Base-by-base conservation (phyloP, 2,113 vertebrate species). In the Ceyx melanurus region DNA sequence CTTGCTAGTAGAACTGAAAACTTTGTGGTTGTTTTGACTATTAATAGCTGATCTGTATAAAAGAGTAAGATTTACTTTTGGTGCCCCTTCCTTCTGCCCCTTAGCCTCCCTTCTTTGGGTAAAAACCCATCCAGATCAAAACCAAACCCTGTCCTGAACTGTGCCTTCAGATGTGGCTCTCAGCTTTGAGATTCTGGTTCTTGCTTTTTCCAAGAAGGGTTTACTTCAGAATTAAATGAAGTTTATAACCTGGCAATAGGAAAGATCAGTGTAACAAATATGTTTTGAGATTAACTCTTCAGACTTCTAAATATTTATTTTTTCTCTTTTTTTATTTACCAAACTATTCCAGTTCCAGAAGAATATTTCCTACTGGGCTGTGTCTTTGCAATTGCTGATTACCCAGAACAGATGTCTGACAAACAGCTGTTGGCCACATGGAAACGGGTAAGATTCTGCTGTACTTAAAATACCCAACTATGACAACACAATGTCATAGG, bases 391-490 rank as follows among this genome's bases (percentile, higher is more conserved):
- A 97, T 99, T 54, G 99, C 99, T 26, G 99, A 99, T 97, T 99
- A 99, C 76, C 99, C 99, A 6, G 99, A 99, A 50, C 99, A 99
- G 96, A 99, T 99, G 98, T 98, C 98, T 66, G 99, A 99, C 96
- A 99, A 99, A 81, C 99, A 99, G 92, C 98, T 99, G 15, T 93
- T 99, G 72, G 98, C 98, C 1, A 99, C 99, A 13, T 99, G 99
- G 99, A 99, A 99, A 88, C 97, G 98, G 98, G 99, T 99, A 96
- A 98, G 98, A 83, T 81, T 90, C 57, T 65, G 8, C 53, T 89
- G 6, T 80, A 10, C 73, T 95, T 84, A 78, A 22, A 51, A 29
- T 37, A 20, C 65, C 18, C 37, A 6, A 22, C 13, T 46, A 0
- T 62, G 26, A n/a, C 37, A 86, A 51, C 8, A 7, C 54, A 11